These are phyloP conservation scores for Ectropis crepuscularia DNA, from an alignment of 2,888 invertebrate genomes.

Conservation along the genomic window DNA sequence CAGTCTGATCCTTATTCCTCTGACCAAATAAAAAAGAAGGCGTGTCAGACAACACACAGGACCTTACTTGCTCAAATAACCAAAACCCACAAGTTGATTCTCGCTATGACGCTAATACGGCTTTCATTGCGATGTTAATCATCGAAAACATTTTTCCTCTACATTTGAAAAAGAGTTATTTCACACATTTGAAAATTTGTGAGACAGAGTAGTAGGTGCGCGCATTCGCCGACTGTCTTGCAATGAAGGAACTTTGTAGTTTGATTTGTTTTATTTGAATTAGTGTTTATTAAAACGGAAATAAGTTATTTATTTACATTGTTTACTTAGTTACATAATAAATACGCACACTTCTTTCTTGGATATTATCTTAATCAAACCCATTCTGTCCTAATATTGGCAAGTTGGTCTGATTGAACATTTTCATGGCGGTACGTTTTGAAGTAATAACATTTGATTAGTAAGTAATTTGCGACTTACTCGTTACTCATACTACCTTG, in stretches of 20 bases:
- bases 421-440: neutral
- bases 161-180: conserved; percentile 2
- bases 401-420: conserved; percentile 3
- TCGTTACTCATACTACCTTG: neutral
- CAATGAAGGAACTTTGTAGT: no score
- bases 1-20: neutral
- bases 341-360: no score
- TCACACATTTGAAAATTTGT: neutral
- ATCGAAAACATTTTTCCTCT: neutral
- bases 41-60: neutral
- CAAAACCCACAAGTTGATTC: conserved; percentile 5
- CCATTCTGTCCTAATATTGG: neutral
- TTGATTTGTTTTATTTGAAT: no score
- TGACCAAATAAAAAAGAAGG: neutral
- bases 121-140: conserved; percentile 1
- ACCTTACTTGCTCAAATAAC: neutral
- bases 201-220: neutral
- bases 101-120: conserved; percentile 2
- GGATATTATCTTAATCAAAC: no score
- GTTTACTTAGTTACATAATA: no score
- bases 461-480: neutral
- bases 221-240: neutral
- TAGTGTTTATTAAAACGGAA: neutral
- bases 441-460: neutral
- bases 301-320: neutral